Base-by-base conservation (phyloP, 2,797 vertebrate genomes). In the Podargus strigoides region DNA sequence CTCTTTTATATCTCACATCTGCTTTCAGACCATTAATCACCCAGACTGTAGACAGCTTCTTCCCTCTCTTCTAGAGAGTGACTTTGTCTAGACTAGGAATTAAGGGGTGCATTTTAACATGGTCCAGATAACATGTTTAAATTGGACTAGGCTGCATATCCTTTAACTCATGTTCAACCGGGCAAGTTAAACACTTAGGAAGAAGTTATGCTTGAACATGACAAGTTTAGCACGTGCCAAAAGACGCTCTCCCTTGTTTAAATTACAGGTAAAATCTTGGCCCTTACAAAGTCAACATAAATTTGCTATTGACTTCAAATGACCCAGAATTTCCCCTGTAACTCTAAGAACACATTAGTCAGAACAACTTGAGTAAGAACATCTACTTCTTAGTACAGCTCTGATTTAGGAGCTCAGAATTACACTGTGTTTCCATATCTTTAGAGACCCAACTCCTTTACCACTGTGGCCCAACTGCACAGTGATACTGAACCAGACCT, bases 21-120 rank as follows among this genome's bases (percentile, higher is more conserved):
- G 87, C 90, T 91, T 95, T 95, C 96, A 95, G 66, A n/a, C 89
- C 81, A 95, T 96, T 95, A 95, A 95, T 97, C 90, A 96, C 68
- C 5, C 28, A 75, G 59, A 87, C 0, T 75, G 37, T 79, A 89
- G 87, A 83, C 90, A 94, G 87, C 44, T 95, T 94, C 87, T 92
- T 77, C 66, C 62, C 68, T 87, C 67, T 85, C 60, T 87, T 80
- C 66, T 10, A 63, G 18, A 70, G 56, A 75, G 62, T 73, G 75
- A 87, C 60, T 95, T 95, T 92, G 94, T 95, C 95, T 96, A 96
- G 92, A 97, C 89, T 87, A 80, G 90, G 89, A 95, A 94, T 95
- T 94, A 93, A 92, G 83, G 62, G 62, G 49, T 87, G 78, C 80
- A 93, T 93, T 94, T 80, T 85, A 96, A 77, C 53, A 15, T 83